Percentiles rank a stretch among this genome's conserved stretches.
Conservation (phyloP, 2,888 invertebrate genomes). For the Ferrisia virgata region DNA sequence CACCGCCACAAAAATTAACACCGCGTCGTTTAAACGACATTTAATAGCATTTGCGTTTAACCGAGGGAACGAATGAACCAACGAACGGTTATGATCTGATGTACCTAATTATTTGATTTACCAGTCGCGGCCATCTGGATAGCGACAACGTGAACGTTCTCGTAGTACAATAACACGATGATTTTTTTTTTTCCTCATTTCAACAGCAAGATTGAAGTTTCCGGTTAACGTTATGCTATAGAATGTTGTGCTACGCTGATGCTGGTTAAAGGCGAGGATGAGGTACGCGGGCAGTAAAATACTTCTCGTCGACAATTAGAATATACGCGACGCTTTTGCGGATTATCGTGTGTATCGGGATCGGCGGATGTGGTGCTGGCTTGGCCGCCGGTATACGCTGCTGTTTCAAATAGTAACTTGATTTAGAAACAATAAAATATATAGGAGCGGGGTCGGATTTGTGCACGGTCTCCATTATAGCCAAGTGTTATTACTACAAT, state of each 20-base stretch:
- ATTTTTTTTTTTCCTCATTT: not conserved
- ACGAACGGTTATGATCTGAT: not conserved
- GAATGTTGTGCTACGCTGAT: too few species aligned
- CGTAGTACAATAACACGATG: not conserved
- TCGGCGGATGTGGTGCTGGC: too few species aligned
- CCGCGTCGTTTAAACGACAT: not conserved
- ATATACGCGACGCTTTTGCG: not conserved
- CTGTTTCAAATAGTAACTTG: not conserved
- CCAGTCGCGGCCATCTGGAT: not conserved
- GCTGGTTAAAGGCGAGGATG: too few species aligned
- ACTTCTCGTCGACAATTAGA: not conserved
- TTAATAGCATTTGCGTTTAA: not conserved
- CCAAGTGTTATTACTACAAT: slow-evolving; percentile 26
- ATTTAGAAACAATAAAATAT: slow-evolving; percentile 28
- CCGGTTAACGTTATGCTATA: not conserved
- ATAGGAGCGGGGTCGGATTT: not conserved
- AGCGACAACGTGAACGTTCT: too few species aligned
- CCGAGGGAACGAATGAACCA: not conserved
- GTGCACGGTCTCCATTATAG: slow-evolving; percentile 21
- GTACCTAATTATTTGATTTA: slow-evolving; percentile 7
- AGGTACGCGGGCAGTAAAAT: too few species aligned
- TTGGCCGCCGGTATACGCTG: not conserved
- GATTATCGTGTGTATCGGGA: not conserved
- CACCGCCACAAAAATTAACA: not conserved
- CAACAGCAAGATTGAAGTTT: not conserved